These are phyloP conservation scores for Proisotoma minuta DNA, from an alignment of 2,888 invertebrate species.

Conservation along the genomic window DNA sequence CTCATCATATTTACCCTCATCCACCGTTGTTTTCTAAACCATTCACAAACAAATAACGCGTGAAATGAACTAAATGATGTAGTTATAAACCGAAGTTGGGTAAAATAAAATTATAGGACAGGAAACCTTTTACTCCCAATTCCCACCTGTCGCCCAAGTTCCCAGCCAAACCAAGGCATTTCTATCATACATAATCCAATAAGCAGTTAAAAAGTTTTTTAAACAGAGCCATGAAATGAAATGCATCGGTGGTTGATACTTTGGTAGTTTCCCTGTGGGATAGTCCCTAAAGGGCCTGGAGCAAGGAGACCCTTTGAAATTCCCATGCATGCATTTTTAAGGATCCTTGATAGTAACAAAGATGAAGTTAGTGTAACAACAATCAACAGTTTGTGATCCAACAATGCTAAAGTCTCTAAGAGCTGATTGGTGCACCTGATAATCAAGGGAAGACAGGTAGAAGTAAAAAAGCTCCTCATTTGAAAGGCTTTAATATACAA, in stretches of 20 bases:
- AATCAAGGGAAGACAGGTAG: conserved; percentile 21
- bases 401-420: conserved; percentile 2
- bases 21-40: too few species aligned
- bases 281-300: neutral
- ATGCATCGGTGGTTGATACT: too few species aligned
- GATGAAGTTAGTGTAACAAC: neutral
- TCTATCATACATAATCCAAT: neutral
- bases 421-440: conserved; percentile 27
- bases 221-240: neutral
- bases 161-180: neutral
- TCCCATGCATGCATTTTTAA: neutral
- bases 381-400: neutral
- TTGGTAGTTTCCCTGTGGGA: too few species aligned
- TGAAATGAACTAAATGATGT: neutral
- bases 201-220: neutral
- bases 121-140: conserved; percentile 5
- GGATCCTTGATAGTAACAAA: neutral
- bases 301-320: neutral
- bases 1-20: too few species aligned
- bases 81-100: neutral
- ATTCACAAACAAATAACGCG: too few species aligned
- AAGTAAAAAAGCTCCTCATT: conserved; percentile 10
- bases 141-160: conserved; percentile 14
- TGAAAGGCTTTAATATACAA: conserved; percentile 12
- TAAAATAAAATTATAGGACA: neutral